These are phyloP conservation scores for Platyura marginata DNA, from an alignment of 1,140 invertebrate genomes.

Conservation along the genomic window DNA sequence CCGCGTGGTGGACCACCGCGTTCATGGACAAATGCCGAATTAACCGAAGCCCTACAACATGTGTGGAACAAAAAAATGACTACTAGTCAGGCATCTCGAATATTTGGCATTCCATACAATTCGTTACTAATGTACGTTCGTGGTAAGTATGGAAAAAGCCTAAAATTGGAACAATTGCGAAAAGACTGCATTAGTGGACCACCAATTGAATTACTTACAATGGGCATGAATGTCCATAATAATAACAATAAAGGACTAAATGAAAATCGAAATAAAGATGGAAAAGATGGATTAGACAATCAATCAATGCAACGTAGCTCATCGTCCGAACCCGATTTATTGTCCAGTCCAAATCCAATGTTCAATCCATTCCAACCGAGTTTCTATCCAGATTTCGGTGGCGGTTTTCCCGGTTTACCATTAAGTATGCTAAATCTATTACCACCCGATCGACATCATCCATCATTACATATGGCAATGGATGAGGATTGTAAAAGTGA, in stretches of 20 bases:
- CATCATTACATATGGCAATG: constrained; percentile 26
- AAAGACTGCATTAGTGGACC: constrained; percentile 65
- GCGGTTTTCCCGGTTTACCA: constrained; percentile 54
- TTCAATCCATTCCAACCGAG: constrained; percentile 52
- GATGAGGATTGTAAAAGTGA: constrained; percentile 46
- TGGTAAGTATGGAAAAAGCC: constrained; percentile 78
- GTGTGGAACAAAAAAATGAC: constrained; percentile 91
- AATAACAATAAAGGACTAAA: constrained; percentile 40
- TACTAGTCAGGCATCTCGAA: constrained; percentile 74
- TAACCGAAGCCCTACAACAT: constrained; percentile 72
- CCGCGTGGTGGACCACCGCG: constrained; percentile 70
- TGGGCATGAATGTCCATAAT: constrained; percentile 41
- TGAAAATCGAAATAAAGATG: neutral
- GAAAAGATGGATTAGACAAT: constrained; percentile 12
- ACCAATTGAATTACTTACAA: constrained; percentile 45
- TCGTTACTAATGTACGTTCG: constrained; percentile 78
- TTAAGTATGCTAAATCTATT: constrained; percentile 65
- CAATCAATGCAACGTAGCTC: constrained; percentile 31
- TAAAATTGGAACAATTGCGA: constrained; percentile 68
- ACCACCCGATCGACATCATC: constrained; percentile 46
- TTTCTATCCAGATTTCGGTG: constrained; percentile 62
- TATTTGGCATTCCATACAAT: constrained; percentile 83
- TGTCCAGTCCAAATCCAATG: constrained; percentile 33
- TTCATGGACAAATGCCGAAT: constrained; percentile 77
- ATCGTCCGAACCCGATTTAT: constrained; percentile 38